A percentile compares a stretch with the other conserved stretches of the same genome.
phyloP scores from a whole-genome alignment of 2,797 vertebrate genomes.

The Cossypha caffra region DNA sequence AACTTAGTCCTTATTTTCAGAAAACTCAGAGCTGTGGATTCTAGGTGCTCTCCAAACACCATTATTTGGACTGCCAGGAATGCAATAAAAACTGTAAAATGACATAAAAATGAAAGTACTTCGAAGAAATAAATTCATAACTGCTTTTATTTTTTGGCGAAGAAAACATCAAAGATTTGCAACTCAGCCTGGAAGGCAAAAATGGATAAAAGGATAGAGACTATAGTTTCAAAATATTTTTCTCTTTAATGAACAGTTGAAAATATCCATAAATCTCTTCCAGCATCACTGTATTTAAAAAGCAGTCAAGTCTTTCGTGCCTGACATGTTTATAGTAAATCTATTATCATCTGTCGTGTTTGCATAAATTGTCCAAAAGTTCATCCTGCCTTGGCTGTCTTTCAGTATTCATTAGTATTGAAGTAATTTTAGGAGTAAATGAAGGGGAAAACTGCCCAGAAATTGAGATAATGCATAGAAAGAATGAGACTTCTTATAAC shows the following conservation, averaged over 20 bases:
- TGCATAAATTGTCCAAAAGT: conserved; percentile 68
- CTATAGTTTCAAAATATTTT: conserved; percentile 67
- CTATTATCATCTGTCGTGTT: conserved; percentile 59
- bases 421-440: conserved; percentile 44
- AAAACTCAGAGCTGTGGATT: conserved; percentile 33
- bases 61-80: conserved; percentile 36
- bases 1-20: conserved; percentile 29
- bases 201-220: conserved; percentile 39
- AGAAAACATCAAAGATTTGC: conserved; percentile 64
- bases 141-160: conserved; percentile 47
- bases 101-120: conserved; percentile 62
- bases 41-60: conserved; percentile 38
- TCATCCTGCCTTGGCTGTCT: conserved; percentile 58
- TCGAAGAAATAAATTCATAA: conserved; percentile 61
- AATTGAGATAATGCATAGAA: conserved; percentile 38
- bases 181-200: conserved; percentile 54
- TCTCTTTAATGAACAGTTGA: conserved; percentile 65
- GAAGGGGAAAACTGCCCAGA: conserved; percentile 41
- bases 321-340: conserved; percentile 67
- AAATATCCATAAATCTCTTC: conserved; percentile 67
- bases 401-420: conserved; percentile 59
- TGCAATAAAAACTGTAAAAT: conserved; percentile 65
- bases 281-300: conserved; percentile 56
- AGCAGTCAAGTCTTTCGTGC: conserved; percentile 53
- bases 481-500: background rate